These are phyloP conservation scores for Heliconius hewitsoni DNA, from an alignment of 1,140 invertebrate genomes.

Conservation along the genomic window DNA sequence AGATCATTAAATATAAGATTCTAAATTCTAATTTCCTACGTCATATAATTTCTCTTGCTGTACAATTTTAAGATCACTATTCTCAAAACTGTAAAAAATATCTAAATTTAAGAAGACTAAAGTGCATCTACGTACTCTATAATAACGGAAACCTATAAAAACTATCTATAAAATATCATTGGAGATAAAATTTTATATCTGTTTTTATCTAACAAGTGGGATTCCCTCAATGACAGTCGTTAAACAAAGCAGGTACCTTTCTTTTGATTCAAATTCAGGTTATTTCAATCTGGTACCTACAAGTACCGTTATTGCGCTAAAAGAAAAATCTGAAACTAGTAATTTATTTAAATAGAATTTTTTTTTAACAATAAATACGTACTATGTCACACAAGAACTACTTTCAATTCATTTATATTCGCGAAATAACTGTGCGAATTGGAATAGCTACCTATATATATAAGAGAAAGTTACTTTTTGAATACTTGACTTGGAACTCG, in stretches of 20 bases:
- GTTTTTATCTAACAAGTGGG: too few species aligned
- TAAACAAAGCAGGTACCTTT: not conserved
- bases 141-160: too few species aligned
- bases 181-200: too few species aligned
- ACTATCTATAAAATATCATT: too few species aligned
- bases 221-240: too few species aligned
- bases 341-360: not conserved
- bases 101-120: too few species aligned
- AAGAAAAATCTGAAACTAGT: not conserved
- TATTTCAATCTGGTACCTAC: not conserved
- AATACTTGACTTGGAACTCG: slow-evolving; percentile 14
- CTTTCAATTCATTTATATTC: slow-evolving; percentile 9
- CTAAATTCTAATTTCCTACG: too few species aligned
- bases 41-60: too few species aligned
- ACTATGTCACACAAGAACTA: not conserved
- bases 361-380: not conserved
- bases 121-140: too few species aligned
- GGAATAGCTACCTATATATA: not conserved
- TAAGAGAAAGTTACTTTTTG: not conserved
- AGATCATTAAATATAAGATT: too few species aligned
- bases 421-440: slow-evolving; percentile 17
- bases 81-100: too few species aligned
- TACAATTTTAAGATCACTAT: not conserved
- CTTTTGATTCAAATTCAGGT: not conserved
- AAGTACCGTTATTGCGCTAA: not conserved